Evolutionary conservation across 2,888 invertebrate genomes (phyloP).

Genomic region (Aporophyla lueneburgensis): DNA sequence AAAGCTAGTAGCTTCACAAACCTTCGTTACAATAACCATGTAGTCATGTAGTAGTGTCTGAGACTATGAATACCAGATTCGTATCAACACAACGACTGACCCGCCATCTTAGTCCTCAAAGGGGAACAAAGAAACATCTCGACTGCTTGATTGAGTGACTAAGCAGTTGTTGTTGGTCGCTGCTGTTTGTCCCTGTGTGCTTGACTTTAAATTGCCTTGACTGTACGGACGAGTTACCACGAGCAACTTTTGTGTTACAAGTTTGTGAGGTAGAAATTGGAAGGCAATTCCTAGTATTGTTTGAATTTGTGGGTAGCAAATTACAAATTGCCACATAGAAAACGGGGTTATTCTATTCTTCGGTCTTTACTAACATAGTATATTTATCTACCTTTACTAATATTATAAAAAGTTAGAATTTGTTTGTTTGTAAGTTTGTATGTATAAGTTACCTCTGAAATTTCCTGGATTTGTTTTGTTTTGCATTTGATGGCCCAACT

Average conservation of each 20-base stretch:
- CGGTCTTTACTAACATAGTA: background rate
- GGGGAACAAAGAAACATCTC: constrained; percentile 59
- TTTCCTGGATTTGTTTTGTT: no score
- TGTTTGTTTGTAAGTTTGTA: no score
- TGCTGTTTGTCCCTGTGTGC: constrained; percentile 57
- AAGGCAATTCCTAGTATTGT: background rate
- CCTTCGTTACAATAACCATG: background rate
- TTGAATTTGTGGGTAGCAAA: background rate
- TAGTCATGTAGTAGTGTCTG: background rate
- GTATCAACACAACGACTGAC: constrained; percentile 34
- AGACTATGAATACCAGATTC: constrained; percentile 5
- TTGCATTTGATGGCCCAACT: no score
- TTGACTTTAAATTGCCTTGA: constrained; percentile 63
- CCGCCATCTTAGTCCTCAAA: constrained; percentile 28
- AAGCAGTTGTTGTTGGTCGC: constrained; percentile 57
- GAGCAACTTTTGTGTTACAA: constrained; percentile 11
- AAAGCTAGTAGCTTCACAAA: no score
- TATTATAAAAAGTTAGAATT: no score
- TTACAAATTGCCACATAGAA: no score
- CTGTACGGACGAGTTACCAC: constrained; percentile 29
- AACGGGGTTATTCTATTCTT: background rate
- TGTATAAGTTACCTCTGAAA: no score
- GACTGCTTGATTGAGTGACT: constrained; percentile 63
- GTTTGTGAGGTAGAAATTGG: background rate
- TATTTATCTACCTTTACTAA: background rate